phyloP scores from a whole-genome alignment of 2,113 vertebrate genomes.

The Odobenus rosmarus region DNA sequence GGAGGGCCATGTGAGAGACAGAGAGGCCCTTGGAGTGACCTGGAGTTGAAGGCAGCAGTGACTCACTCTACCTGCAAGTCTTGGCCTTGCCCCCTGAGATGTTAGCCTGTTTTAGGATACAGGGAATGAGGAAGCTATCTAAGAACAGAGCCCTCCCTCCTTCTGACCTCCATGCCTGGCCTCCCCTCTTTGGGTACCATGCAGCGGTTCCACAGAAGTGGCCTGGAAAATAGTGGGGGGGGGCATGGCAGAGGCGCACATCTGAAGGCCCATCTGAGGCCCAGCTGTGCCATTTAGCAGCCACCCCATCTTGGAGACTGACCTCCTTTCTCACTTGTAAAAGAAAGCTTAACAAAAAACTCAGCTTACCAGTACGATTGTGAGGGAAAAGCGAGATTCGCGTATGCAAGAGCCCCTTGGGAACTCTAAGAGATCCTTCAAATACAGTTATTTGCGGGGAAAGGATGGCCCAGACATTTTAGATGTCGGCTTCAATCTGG shows the following conservation, averaged over 20 bases:
- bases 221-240: background rate
- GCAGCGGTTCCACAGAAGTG: background rate
- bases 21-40: background rate
- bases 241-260: background rate
- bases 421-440: background rate
- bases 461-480: background rate
- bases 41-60: background rate
- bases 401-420: background rate
- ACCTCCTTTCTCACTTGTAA: background rate
- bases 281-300: background rate
- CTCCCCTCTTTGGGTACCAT: background rate
- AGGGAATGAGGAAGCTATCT: background rate
- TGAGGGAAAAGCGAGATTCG: background rate
- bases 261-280: background rate
- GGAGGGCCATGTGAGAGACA: background rate
- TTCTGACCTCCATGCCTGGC: background rate
- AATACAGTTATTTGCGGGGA: background rate
- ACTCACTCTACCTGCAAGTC: background rate
- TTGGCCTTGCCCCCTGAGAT: background rate
- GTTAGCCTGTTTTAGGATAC: background rate
- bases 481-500: background rate
- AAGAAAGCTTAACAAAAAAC: background rate
- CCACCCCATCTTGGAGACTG: background rate
- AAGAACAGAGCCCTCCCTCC: background rate
- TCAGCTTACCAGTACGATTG: background rate